phyloP scores from a whole-genome alignment of 2,888 invertebrate genomes.

The Caradrina kadenii region DNA sequence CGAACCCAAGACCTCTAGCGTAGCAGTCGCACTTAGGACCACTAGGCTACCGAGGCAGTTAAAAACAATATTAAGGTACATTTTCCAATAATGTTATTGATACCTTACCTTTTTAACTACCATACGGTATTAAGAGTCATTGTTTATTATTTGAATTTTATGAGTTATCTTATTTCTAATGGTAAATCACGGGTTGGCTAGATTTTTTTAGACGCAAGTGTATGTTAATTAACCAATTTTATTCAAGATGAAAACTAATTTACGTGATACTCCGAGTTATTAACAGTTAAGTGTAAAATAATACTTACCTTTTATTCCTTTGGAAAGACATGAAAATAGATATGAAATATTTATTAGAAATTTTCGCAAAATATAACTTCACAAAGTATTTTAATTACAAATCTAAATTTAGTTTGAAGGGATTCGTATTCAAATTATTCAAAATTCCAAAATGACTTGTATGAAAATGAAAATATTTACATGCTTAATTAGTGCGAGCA shows the following conservation, averaged over 20 bases:
- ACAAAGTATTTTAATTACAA: conserved; percentile 1
- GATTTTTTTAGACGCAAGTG: too few relatives aligned
- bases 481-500: neutral
- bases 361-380: neutral
- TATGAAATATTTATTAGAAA: conserved; percentile 42
- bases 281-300: neutral
- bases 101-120: too few relatives aligned
- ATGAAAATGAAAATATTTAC: neutral
- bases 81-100: too few relatives aligned
- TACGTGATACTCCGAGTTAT: neutral
- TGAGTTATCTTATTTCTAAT: too few relatives aligned
- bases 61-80: too few relatives aligned
- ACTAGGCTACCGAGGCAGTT: too few relatives aligned
- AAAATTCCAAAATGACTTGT: neutral
- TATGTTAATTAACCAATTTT: neutral
- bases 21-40: too few relatives aligned
- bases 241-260: neutral
- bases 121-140: too few relatives aligned
- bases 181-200: too few relatives aligned
- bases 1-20: too few relatives aligned
- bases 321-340: conserved; percentile 78
- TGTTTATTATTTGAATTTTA: too few relatives aligned
- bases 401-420: neutral
- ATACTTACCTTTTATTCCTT: conserved; percentile 79
- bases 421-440: neutral